Evolutionary conservation across 2,113 vertebrate species (phyloP).

Genomic region (Carassius auratus): DNA sequence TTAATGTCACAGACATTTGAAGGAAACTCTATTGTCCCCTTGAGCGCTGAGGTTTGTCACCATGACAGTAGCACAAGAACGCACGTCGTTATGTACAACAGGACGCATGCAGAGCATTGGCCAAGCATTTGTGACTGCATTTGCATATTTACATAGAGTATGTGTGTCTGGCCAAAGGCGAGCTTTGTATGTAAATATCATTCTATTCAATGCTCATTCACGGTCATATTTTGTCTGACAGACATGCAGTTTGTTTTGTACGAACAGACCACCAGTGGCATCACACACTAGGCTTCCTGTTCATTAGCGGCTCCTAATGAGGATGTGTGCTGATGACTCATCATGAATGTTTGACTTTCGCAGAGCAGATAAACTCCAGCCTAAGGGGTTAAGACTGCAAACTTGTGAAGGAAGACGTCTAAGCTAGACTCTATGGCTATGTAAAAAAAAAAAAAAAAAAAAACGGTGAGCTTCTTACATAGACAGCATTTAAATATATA

Average conservation of each 20-base stretch:
- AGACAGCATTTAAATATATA: background rate
- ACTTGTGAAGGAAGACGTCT: background rate
- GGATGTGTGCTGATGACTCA: conserved; percentile 10
- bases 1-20: background rate
- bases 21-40: background rate
- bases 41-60: background rate
- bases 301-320: conserved; percentile 8
- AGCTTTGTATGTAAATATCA: background rate
- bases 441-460: background rate
- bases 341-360: background rate
- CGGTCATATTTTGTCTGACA: conserved; percentile 3
- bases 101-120: background rate
- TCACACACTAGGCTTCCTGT: conserved; percentile 19
- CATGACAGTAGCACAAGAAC: background rate
- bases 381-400: background rate
- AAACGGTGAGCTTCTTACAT: background rate
- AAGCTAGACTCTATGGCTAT: background rate
- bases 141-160: background rate
- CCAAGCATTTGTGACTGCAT: background rate
- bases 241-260: background rate
- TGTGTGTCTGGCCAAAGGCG: background rate
- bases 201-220: background rate
- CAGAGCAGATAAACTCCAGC: conserved; percentile 25
- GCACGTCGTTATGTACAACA: background rate
- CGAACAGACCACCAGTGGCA: conserved; percentile 18